phyloP scores from a whole-genome alignment of 2,888 invertebrate genomes.

The Abrostola triplasia region DNA sequence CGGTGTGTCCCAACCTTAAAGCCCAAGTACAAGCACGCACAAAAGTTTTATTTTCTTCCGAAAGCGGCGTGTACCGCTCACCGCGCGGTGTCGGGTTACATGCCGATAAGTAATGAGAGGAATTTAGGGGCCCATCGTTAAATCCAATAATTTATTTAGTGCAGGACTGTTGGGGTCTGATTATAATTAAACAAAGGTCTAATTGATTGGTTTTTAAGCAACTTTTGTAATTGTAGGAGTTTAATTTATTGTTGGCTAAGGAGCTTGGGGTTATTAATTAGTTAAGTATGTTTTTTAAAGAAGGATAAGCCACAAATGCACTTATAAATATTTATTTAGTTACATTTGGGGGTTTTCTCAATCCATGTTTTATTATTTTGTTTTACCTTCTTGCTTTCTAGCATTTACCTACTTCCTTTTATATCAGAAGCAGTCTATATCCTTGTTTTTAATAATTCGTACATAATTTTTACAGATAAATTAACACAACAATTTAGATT shows the following conservation, averaged over 20 bases:
- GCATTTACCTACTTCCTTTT: too few species aligned
- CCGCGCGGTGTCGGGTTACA: constrained; percentile 54
- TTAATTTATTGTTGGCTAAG: neutral
- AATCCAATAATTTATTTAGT: constrained; percentile 52
- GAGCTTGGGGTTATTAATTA: too few species aligned
- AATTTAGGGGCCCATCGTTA: constrained; percentile 55
- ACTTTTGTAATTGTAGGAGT: constrained; percentile 26
- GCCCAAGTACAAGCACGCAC: constrained; percentile 36
- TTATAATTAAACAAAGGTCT: constrained; percentile 49
- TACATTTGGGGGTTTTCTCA: too few species aligned
- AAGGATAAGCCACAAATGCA: too few species aligned
- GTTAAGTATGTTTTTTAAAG: too few species aligned
- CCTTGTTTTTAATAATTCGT: too few species aligned
- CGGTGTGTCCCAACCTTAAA: neutral
- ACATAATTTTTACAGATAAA: too few species aligned
- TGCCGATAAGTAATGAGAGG: constrained; percentile 55
- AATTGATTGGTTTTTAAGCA: constrained; percentile 38
- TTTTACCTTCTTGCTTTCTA: too few species aligned
- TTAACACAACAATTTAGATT: too few species aligned
- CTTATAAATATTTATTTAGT: too few species aligned
- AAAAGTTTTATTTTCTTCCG: constrained; percentile 36
- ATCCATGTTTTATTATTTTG: too few species aligned
- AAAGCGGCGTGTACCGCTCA: constrained; percentile 30
- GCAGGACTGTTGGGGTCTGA: constrained; percentile 22
- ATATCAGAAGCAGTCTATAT: too few species aligned